Evolutionary conservation across 2,888 invertebrate genomes (phyloP), one percentile per base, ranked within the genome.

Genomic region (Aporophyla lueneburgensis): DNA sequence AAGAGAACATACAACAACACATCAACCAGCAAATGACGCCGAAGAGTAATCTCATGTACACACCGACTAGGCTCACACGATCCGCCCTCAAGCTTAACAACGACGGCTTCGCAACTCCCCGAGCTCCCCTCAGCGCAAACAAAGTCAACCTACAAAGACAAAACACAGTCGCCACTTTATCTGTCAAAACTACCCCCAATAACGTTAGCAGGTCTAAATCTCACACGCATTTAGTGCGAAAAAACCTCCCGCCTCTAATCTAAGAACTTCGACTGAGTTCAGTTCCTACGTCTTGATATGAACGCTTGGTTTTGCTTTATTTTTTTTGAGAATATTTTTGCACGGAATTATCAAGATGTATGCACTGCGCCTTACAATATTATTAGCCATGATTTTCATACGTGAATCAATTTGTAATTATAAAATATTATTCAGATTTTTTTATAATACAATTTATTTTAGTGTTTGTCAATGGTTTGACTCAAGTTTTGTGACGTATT

Each of bases 31-130:
- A 84, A 0, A 87, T 89, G 76, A 95, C 96, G 0, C 95, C 96
- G 5, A 95, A 95, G 78, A 92, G 61, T 40, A 93, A 92, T 58
- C 82, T 95, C 0, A 40, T 95, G 49, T 90, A 89, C 27, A 96
- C 96, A 0, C 96, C 96, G 0, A 94, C 93, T 0, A 91, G 96
- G 56, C 89, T 95, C 0, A 96, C 96, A 0, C 84, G 96, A 58
- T 96, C 96, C 0, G 94, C 96, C 49, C 76, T 95, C 2, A 96
- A 95, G 79, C 59, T 95, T 3, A 94, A 93, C 65, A 92, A 93
- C 49, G 95, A 95, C 59, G 95, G 94, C 0, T 96, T 96, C 74
- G 94, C 95, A 0, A 96, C 96, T 0, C 96, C 96, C 10, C 91
- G 96, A 2, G 93, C 96, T 3, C 96, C 96, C 0, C 92, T 96